Evolutionary conservation across 1,140 invertebrate species (phyloP).

Genomic region (Oncopodura yosiiana): DNA sequence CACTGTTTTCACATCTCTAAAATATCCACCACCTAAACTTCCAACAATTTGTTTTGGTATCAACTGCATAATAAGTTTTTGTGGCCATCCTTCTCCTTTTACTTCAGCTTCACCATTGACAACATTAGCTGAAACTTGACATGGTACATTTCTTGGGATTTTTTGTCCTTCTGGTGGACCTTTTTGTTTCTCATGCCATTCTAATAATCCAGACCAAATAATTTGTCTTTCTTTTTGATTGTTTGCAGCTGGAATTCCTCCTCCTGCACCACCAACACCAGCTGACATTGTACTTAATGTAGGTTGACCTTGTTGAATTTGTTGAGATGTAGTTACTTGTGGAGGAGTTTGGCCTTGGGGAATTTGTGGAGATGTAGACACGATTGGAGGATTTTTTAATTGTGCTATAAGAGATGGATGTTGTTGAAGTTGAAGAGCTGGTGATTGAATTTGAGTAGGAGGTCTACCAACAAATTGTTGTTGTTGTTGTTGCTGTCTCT

Average conservation of each 20-base stretch:
- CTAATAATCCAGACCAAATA: constrained; percentile 77
- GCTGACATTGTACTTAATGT: neutral
- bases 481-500: constrained; percentile 4
- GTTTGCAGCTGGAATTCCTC: neutral
- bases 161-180: constrained; percentile 51
- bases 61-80: constrained; percentile 81
- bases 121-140: constrained; percentile 64
- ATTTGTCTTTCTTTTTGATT: constrained; percentile 51
- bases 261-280: too few relatives aligned
- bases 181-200: constrained; percentile 82
- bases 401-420: constrained; percentile 12
- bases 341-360: constrained; percentile 16
- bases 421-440: constrained; percentile 5
- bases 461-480: neutral
- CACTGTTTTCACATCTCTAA: constrained; percentile 80
- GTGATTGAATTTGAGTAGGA: neutral
- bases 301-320: constrained; percentile 27
- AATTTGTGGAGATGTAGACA: constrained; percentile 9
- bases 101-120: constrained; percentile 77
- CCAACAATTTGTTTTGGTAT: constrained; percentile 84
- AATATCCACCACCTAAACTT: constrained; percentile 70
- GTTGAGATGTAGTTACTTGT: constrained; percentile 15
- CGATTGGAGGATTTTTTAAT: constrained; percentile 4
- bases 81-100: constrained; percentile 85
- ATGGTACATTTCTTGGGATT: constrained; percentile 69